A percentile compares a stretch with the other conserved stretches of the same genome.
Evolutionary conservation across 2,888 invertebrate species (phyloP).

Genomic region (Sinotaia quadrata): DNA sequence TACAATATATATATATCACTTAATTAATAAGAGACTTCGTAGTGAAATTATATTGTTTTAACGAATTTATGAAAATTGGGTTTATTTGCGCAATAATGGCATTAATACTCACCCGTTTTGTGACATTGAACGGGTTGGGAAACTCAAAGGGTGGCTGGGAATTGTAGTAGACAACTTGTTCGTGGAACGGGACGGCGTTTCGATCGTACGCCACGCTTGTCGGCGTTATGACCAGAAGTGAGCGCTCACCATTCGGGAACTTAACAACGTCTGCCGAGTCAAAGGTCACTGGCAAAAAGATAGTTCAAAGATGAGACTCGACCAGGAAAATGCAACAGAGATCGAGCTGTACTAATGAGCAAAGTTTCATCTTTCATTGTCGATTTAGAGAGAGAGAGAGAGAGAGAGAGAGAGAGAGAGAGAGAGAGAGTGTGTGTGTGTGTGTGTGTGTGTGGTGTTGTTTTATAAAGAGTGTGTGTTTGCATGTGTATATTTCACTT

Average conservation of each 20-base stretch:
- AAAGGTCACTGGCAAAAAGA: background rate
- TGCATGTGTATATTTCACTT: background rate
- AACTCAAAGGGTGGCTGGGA: conserved; percentile 86
- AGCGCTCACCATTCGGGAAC: conserved; percentile 18
- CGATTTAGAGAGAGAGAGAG: background rate
- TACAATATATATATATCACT: too few species aligned
- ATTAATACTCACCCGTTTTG: conserved; percentile 28
- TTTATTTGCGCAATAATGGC: too few species aligned
- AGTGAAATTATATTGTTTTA: too few species aligned
- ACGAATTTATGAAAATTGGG: too few species aligned
- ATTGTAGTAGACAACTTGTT: conserved; percentile 85
- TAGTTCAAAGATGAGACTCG: too few species aligned
- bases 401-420: background rate
- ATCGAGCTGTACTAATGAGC: background rate
- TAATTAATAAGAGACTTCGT: too few species aligned
- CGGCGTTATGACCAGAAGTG: conserved; percentile 17
- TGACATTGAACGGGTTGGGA: conserved; percentile 74
- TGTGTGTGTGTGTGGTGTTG: background rate
- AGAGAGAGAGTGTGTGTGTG: conserved; percentile 1
- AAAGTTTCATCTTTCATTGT: background rate
- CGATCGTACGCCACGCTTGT: conserved; percentile 13
- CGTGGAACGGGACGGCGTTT: conserved; percentile 77
- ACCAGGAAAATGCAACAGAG: background rate
- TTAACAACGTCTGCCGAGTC: conserved; percentile 5
- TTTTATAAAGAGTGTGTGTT: too few species aligned